Evolutionary conservation across 2,797 vertebrate genomes (phyloP).

Genomic region (Lithobates sylvaticus): DNA sequence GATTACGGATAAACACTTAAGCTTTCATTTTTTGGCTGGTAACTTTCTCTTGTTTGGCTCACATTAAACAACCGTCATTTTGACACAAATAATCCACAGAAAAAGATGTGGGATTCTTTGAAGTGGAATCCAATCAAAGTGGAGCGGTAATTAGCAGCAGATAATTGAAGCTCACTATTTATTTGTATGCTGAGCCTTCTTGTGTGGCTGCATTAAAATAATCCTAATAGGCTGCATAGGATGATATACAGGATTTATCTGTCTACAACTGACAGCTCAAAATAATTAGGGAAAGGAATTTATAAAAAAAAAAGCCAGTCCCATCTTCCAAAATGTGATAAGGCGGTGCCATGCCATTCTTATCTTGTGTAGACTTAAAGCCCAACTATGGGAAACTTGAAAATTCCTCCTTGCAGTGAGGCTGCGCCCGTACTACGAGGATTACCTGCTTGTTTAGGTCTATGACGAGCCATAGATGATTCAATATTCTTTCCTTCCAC

Average conservation of each 20-base stretch:
- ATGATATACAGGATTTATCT: not conserved
- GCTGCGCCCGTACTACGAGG: too few species aligned
- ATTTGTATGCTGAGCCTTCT: constrained; percentile 65
- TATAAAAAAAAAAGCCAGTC: not conserved
- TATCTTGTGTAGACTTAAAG: not conserved
- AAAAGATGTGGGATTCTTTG: constrained; percentile 73
- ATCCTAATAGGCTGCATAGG: not conserved
- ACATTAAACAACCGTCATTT: constrained; percentile 74
- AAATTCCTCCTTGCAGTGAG: too few species aligned
- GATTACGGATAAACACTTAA: constrained; percentile 67
- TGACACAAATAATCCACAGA: constrained; percentile 72
- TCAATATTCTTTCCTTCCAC: too few species aligned
- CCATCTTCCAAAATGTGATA: not conserved
- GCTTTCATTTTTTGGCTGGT: constrained; percentile 53
- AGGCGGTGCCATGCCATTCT: not conserved
- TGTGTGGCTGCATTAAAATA: constrained; percentile 2
- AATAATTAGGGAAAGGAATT: not conserved
- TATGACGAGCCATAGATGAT: too few species aligned
- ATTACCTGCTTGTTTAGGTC: too few species aligned
- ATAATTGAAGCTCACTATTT: constrained; percentile 70
- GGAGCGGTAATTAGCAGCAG: constrained; percentile 77
- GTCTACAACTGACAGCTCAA: not conserved
- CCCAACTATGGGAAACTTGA: too few species aligned
- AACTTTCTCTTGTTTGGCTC: constrained; percentile 72
- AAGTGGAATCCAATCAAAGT: constrained; percentile 74